Conservation (phyloP, 1,140 invertebrate genomes). For the Cotesia chilonis region DNA sequence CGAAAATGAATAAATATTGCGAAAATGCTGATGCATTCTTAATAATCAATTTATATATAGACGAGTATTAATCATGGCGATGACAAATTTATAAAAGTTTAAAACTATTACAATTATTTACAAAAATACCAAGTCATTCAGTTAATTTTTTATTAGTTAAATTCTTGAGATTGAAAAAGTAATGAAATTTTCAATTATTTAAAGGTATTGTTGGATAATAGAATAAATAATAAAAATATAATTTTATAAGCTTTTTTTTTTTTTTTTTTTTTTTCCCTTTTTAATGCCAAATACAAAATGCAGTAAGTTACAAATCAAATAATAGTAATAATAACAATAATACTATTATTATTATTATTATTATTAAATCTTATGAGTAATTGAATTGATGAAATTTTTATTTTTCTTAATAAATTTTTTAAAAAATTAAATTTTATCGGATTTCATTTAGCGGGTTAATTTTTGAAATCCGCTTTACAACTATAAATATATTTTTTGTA, state of each 20-base stretch:
- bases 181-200: background rate
- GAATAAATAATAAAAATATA: background rate
- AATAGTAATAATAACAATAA: background rate
- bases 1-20: too few relatives aligned
- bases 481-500: constrained; percentile 46
- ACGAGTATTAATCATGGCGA: background rate
- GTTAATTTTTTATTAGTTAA: too few relatives aligned
- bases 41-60: background rate
- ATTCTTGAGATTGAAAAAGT: too few relatives aligned
- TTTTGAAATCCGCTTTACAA: constrained; percentile 19
- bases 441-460: background rate
- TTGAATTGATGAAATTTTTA: background rate
- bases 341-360: background rate
- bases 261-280: background rate
- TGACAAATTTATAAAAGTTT: constrained; percentile 8
- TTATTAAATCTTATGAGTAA: background rate
- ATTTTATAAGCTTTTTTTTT: constrained; percentile 4
- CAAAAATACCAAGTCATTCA: too few relatives aligned
- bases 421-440: background rate
- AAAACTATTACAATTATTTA: background rate
- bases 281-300: constrained; percentile 6
- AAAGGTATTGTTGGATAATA: background rate
- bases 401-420: too few relatives aligned
- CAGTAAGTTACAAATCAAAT: background rate
- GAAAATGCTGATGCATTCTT: too few relatives aligned